Conservation (phyloP, 1,140 invertebrate species). For the Ditylenchus dipsaci region DNA sequence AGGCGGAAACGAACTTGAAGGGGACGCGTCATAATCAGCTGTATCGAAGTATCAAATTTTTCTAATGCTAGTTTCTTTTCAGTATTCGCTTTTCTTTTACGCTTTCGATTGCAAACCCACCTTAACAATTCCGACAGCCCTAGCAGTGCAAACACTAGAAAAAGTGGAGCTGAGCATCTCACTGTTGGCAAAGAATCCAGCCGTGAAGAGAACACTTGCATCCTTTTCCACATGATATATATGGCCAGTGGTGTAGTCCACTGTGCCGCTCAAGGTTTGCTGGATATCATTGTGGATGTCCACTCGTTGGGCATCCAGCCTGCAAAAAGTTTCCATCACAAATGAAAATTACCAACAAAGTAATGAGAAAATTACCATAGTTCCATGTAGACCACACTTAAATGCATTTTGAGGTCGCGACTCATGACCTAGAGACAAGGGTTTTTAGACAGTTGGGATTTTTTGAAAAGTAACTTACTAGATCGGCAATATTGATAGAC, state of each 20-base stretch:
- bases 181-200: conserved; percentile 42
- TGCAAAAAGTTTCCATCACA: conserved; percentile 24
- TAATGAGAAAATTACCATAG: conserved; percentile 27
- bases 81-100: not conserved
- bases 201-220: conserved; percentile 51
- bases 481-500: conserved; percentile 53
- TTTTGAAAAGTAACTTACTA: conserved; percentile 35
- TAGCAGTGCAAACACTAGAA: conserved; percentile 47
- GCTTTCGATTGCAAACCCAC: conserved; percentile 22
- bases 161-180: conserved; percentile 48
- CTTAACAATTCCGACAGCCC: conserved; percentile 51
- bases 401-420: conserved; percentile 51
- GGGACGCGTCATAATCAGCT: no score
- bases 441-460: conserved; percentile 8
- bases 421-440: conserved; percentile 49
- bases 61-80: no score
- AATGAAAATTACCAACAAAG: not conserved
- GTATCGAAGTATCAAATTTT: no score
- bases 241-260: conserved; percentile 54
- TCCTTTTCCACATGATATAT: conserved; percentile 54
- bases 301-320: conserved; percentile 48
- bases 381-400: conserved; percentile 54
- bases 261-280: conserved; percentile 39
- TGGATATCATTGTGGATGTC: conserved; percentile 49
- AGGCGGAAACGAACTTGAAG: no score